Base-by-base conservation (phyloP, 1,140 invertebrate genomes). In the Drosophila ogumai region DNA sequence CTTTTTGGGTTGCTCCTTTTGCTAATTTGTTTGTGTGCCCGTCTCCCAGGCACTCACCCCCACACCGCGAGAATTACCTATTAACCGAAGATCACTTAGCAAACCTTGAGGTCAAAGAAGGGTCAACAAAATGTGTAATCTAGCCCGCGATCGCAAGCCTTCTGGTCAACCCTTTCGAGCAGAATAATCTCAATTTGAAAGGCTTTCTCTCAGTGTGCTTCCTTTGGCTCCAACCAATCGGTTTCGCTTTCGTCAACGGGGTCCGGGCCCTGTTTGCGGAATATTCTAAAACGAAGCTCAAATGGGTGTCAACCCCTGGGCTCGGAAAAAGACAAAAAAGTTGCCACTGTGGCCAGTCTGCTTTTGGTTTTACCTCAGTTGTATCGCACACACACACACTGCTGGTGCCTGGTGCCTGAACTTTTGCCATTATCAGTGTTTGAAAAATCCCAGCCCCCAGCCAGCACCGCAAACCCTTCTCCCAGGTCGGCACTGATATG, bases 11-110 rank as follows among this genome's bases (percentile, higher is more conserved):
- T 74, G 66, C 84, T 88, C 81, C 81, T 90, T 90, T 85, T 85
- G 71, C 85, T 88, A 90, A 88, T 88, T 88, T 90, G 85, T 88
- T 88, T 88, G 85, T 75, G 80, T 76, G 58, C 44, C 71, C 76
- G 71, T 82, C 67, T 76, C 59, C 41, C 47, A 57, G 59, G 59
- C 47, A 38, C 43, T 40, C 34, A 36, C 22, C 36, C 34, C 36
- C 31, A 56, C 52, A 69, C 66, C 52, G 32, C 0, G n/a, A 55
- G 17, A 46, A 71, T 9, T 9, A 10, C 19, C 10, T 12, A 32
- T 15, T 5, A 9, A 5, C 2, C 3, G 17, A 36, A 56, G 54
- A 56, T 56, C 34, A 9, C 13, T 25, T 6, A 3, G n/a, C 6
- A 56, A 40, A 15, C 0, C 0, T 1, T 22, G 1, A 3, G 7